Base-by-base conservation (phyloP, 2,888 invertebrate genomes). In the Ornithoptera alexandrae region DNA sequence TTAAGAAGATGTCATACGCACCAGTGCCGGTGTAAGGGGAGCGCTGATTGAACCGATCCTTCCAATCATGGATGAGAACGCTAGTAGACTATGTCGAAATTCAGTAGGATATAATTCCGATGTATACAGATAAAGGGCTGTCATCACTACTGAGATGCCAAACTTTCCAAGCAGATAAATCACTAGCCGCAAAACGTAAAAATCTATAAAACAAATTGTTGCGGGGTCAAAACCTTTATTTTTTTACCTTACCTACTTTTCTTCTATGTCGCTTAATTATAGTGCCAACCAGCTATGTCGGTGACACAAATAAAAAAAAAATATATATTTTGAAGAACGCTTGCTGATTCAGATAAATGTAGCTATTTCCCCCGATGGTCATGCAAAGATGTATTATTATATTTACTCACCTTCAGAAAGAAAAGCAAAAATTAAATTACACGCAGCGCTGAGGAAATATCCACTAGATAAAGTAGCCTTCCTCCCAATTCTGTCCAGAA, bases 101-200 rank as follows among this genome's bases (percentile, higher is more conserved):
- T 94, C 93, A 30, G 96, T 96, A 2, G 96, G 96, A 81, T 95
- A 96, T 78, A 96, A 91, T 87, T 96, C 96, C 6, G 95, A 94
- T 0, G 96, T 95, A 79, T 91, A 95, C 76, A 95, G 90, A 82
- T 95, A 95, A 73, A 95, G 81, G 0, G 94, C 93, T 61, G 94
- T 93, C 81, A 95, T 94, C 63, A 95, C 94, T 71, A 94, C 89
- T 0, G 95, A 94, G 63, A 95, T 95, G 42, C 94, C 93, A 77
- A 94, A 93, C 83, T 95, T 95, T 58, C 95, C 95, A 68, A 94
- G 81, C 70, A 95, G 82, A 81, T 93, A 95, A 20, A 94, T 69
- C 0, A 92, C 67, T 71, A 94, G 76, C 0, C 93, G 90, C 0
- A 88, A 65, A 2, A 79, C 79, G 0, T 76, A 66, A 67, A 87